These are phyloP conservation scores for Nothoprocta pentlandii DNA, from an alignment of 2,113 vertebrate species.

Conservation along the genomic window DNA sequence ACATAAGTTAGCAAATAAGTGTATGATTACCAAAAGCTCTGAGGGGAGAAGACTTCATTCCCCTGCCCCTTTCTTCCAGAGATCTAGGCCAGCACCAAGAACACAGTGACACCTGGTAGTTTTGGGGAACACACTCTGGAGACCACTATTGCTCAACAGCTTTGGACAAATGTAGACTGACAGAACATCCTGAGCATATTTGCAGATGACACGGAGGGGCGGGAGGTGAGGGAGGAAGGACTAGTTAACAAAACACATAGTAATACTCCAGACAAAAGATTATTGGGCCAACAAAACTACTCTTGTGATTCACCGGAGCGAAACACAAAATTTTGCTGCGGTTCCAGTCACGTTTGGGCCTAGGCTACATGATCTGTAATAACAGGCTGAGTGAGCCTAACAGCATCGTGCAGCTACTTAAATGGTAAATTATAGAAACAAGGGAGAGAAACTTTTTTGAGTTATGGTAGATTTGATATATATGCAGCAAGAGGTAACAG, in stretches of 20 bases:
- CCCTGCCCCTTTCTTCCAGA: neutral
- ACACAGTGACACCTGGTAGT: neutral
- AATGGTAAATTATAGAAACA: neutral
- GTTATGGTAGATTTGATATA: neutral
- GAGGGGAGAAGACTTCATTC: neutral
- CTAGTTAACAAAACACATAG: neutral
- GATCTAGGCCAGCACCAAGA: neutral
- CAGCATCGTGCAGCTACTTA: neutral
- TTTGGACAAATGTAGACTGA: neutral
- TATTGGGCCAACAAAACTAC: neutral
- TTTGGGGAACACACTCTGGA: neutral
- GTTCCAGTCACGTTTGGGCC: neutral
- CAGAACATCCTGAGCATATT: neutral
- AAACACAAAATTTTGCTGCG: neutral
- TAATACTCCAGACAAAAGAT: neutral
- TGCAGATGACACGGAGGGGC: neutral
- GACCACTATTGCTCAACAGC: neutral
- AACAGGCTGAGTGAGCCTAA: neutral
- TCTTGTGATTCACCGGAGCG: neutral
- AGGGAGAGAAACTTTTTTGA: neutral
- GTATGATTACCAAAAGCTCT: neutral
- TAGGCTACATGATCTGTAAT: neutral
- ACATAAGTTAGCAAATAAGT: neutral
- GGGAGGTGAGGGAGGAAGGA: neutral
- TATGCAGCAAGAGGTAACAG: neutral